Base-by-base conservation (phyloP, 2,797 vertebrate species). In the Dendrocincla fuliginosa region DNA sequence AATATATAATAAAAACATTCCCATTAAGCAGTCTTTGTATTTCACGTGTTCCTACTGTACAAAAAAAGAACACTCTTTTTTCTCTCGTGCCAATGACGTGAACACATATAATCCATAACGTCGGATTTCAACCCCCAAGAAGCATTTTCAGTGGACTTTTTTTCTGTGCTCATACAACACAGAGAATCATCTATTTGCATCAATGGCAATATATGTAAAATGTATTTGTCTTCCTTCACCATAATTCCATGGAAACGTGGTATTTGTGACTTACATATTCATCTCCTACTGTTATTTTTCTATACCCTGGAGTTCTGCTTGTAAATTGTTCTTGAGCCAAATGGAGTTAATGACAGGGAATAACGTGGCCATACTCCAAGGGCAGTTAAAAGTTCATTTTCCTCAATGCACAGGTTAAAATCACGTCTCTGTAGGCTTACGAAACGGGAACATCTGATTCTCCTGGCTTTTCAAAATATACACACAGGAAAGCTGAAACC, bases 271-370 rank as follows among this genome's bases (percentile, higher is more conserved):
- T 94, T 93, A 91, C 84, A 88, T 96, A 95, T 95, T 94, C 76
- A 95, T 92, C 65, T 86, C 89, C 89, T 95, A 95, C 83, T 95
- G 94, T 96, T 93, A 88, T 69, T 93, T 91, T 91, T 84, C 55
- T 86, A 44, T 71, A 94, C 30, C n/a, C 83, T 84, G 53, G 85
- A 95, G 65, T 96, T 89, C 60, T 83, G 50, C 69, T 91, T 71
- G 55, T 9, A 73, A 79, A 93, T 91, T 64, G 64, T 57, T 91
- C 77, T 90, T 63, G 61, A 84, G 63, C 80, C 85, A 93, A 33
- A 30, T 25, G 39, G 44, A 79, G 55, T 56, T 82, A 91, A 84
- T 63, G 70, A 73, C 33, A 65, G 22, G 30, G 52, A 87, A 90
- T 56, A 56, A 70, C 0, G 39, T 22, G 67, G n/a, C 19, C 42